These are phyloP conservation scores for Desoria tigrina DNA, from an alignment of 2,888 invertebrate species.

Conservation along the genomic window DNA sequence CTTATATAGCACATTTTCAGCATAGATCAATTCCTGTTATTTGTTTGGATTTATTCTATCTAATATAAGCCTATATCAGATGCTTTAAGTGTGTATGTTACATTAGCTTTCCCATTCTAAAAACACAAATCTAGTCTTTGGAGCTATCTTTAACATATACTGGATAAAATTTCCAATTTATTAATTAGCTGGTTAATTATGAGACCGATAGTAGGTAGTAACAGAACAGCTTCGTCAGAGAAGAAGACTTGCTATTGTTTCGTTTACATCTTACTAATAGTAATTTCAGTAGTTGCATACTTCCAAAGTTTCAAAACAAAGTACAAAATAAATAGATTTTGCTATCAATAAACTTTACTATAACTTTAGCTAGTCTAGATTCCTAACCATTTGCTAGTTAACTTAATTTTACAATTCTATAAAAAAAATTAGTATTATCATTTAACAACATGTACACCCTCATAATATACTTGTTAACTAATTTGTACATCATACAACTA, in stretches of 20 bases:
- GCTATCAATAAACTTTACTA: too few species aligned
- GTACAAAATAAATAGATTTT: conserved; percentile 11
- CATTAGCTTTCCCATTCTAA: neutral
- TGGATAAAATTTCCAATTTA: neutral
- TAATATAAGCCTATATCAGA: neutral
- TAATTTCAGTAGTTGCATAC: conserved; percentile 4
- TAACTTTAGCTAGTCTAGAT: too few species aligned
- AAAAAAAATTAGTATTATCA: too few species aligned
- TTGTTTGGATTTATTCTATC: conserved; percentile 1
- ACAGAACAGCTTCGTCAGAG: conserved; percentile 1
- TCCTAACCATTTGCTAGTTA: too few species aligned
- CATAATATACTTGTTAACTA: too few species aligned
- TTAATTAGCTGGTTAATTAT: conserved; percentile 1
- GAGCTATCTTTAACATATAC: conserved; percentile 7
- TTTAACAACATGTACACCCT: too few species aligned
- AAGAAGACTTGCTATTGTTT: conserved; percentile 3
- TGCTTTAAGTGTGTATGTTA: neutral
- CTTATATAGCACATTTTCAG: conserved; percentile 20
- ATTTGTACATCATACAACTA: too few species aligned
- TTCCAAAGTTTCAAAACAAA: conserved; percentile 11
- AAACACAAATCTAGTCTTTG: conserved; percentile 4
- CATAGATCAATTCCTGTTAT: conserved; percentile 22
- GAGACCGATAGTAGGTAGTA: conserved; percentile 3
- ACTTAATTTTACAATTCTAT: too few species aligned
- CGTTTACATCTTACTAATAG: neutral